Evolutionary conservation across 2,797 vertebrate species (phyloP).

Genomic region (Pseudochromis fuscus): DNA sequence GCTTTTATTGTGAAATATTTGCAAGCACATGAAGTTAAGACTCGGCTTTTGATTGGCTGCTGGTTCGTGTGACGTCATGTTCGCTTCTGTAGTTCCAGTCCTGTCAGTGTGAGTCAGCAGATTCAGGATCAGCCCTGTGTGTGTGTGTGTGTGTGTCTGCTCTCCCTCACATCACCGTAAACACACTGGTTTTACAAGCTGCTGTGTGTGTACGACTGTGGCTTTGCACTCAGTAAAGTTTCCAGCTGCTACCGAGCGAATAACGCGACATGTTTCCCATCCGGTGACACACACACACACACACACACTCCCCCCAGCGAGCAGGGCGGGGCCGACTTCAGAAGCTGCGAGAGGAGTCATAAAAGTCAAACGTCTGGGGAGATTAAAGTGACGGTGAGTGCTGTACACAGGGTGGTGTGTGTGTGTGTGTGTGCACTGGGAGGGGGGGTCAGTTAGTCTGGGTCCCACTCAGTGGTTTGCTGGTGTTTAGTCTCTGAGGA

Average conservation of each 20-base stretch:
- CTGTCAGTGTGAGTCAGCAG: conserved; percentile 29
- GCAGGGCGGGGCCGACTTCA: conserved; percentile 37
- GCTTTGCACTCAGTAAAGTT: conserved; percentile 60
- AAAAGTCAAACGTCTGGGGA: conserved; percentile 61
- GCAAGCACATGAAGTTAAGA: background rate
- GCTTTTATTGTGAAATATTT: too few species aligned
- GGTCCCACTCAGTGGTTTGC: conserved; percentile 48
- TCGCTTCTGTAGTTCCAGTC: background rate
- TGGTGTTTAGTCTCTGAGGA: conserved; percentile 71
- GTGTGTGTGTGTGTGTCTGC: conserved; percentile 36
- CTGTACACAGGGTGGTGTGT: background rate
- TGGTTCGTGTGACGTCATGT: too few species aligned
- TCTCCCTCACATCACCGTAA: conserved; percentile 32
- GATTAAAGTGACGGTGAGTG: conserved; percentile 61
- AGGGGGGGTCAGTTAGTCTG: conserved; percentile 44
- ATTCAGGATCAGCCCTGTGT: conserved; percentile 35
- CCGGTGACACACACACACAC: conserved; percentile 18
- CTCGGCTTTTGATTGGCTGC: background rate
- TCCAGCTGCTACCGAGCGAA: conserved; percentile 47
- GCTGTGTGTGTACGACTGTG: conserved; percentile 49
- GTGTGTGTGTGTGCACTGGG: conserved; percentile 47
- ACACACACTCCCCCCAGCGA: conserved; percentile 17
- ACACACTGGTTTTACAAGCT: conserved; percentile 56
- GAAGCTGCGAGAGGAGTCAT: conserved; percentile 60
- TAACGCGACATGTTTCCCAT: conserved; percentile 52